Base-by-base conservation (phyloP, 2,797 vertebrate species). In the Gymnopithys bicolor region DNA sequence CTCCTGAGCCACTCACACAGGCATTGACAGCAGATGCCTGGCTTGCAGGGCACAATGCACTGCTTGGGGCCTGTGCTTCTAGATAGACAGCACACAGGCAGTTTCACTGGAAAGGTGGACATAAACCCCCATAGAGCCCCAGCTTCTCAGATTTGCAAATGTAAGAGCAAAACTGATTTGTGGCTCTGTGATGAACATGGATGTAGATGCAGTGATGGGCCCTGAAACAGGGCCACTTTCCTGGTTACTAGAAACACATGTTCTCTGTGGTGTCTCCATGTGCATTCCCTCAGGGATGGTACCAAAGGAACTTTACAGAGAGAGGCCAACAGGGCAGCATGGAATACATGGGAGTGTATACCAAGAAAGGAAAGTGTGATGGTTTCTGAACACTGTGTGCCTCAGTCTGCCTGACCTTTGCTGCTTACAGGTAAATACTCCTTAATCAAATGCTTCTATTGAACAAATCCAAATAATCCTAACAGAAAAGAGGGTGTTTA, bases 1-100 rank as follows among this genome's bases (percentile, higher is more conserved):
- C 41, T 23, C 9, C 1, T 22, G 16, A 43, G 23, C 37, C 10
- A 45, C 3, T 10, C 15, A 22, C 0, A 0, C 41, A 70, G 27
- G 24, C 1, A 0, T 12, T 67, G 62, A 30, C 51, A 77, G 19
- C 13, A 73, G 52, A 23, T 51, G 17, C 32, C 41, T 35, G 32
- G 19, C 45, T 53, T 21, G 10, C 9, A 39, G 11, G 53, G 32
- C 1, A 1, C 0, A 1, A 6, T 16, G 52, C 25, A 19, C 64
- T 87, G 48, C 14, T 27, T 37, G 21, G 37, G 25, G 8, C 4
- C 22, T 64, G 25, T 45, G 41, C 21, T 76, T 13, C 3, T 67
- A 46, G 24, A 13, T 25, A 33, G 62, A 24, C 19, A 43, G 11
- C 32, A 23, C 1, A 1, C 11, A 33, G 17, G 22, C 19, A 53